Conservation (phyloP, 1,140 invertebrate genomes). For the Drosophila asahinai region DNA sequence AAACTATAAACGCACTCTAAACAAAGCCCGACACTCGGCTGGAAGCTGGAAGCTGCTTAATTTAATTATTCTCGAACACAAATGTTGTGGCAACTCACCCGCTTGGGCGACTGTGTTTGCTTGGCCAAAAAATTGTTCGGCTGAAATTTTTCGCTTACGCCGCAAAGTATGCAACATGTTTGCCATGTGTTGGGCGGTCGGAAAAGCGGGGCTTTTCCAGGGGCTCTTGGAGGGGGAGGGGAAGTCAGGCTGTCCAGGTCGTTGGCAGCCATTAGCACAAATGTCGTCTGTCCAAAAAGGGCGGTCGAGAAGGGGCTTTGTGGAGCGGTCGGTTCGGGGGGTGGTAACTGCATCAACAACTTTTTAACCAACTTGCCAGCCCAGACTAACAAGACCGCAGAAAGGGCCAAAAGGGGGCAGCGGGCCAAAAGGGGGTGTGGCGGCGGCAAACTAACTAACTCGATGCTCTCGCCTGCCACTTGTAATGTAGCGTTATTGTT, state of each 20-base stretch:
- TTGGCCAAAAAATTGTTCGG: conserved; percentile 37
- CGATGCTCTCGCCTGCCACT: conserved; percentile 66
- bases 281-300: conserved; percentile 44
- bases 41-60: conserved; percentile 13
- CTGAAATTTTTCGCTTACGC: conserved; percentile 60
- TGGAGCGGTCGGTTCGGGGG: no score
- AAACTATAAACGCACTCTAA: background rate
- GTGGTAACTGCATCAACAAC: conserved; percentile 73
- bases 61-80: conserved; percentile 49
- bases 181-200: conserved; percentile 42
- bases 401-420: background rate
- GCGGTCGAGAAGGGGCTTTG: background rate
- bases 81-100: conserved; percentile 36
- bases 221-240: background rate
- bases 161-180: conserved; percentile 75
- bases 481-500: conserved; percentile 76
- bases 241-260: conserved; percentile 54
- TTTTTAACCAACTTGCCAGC: conserved; percentile 80
- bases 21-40: conserved; percentile 17
- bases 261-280: conserved; percentile 71
- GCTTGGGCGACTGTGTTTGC: conserved; percentile 21
- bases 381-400: conserved; percentile 75
- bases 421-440: background rate
- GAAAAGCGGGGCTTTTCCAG: background rate
- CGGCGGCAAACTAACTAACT: conserved; percentile 73